These are phyloP conservation scores for Delphinus delphis DNA, from an alignment of 2,113 vertebrate species.

Conservation along the genomic window DNA sequence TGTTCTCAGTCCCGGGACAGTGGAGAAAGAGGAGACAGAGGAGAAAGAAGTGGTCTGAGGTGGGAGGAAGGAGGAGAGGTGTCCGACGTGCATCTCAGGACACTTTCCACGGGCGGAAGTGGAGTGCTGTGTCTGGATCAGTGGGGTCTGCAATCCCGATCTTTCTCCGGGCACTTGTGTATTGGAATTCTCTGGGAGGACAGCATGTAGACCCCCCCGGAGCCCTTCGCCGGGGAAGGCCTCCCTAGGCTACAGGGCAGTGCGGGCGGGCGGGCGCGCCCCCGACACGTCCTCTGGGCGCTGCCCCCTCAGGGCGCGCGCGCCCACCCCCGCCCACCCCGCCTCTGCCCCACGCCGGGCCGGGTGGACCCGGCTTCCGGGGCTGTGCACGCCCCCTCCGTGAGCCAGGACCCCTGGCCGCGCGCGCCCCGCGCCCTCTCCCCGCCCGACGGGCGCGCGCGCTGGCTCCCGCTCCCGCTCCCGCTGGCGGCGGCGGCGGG, in stretches of 20 bases:
- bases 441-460: constrained; percentile 56
- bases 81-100: neutral
- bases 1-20: neutral
- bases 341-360: constrained; percentile 75
- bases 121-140: neutral
- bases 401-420: neutral
- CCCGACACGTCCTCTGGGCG: constrained; percentile 82
- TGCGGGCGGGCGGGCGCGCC: constrained; percentile 78
- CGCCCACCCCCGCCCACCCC: constrained; percentile 59
- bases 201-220: accelerated
- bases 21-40: neutral
- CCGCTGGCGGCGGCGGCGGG: constrained; percentile 45
- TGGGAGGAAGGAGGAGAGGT: neutral
- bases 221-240: neutral
- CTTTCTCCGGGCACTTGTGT: accelerated
- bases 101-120: neutral
- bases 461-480: constrained; percentile 46
- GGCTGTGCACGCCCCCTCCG: constrained; percentile 66
- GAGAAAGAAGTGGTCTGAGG: neutral
- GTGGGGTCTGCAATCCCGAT: neutral
- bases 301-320: constrained; percentile 54
- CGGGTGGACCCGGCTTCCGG: constrained; percentile 56
- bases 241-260: accelerated
- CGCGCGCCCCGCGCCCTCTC: constrained; percentile 28
- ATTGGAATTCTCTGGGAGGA: neutral